Base-by-base conservation (phyloP, 2,888 invertebrate genomes). In the Oscheius sp. region DNA sequence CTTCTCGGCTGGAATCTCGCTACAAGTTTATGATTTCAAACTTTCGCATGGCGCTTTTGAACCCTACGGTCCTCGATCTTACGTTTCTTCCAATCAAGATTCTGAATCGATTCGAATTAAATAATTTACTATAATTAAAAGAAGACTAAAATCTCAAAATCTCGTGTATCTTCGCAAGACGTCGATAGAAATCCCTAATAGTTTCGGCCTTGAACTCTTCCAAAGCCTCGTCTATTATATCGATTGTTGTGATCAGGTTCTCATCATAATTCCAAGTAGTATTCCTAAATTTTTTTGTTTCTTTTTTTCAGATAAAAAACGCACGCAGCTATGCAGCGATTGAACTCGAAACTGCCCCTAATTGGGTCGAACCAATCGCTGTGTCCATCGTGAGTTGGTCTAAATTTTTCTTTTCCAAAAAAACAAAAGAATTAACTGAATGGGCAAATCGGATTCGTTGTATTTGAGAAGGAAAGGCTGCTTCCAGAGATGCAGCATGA, bases 401-500 rank as follows among this genome's bases (percentile, higher is more conserved):
- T 74, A 46, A 5, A 27, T 6, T 53, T 58, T 58, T 34, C 23
- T 34, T 33, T 34, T 34, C 4, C 3, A 29, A n/a, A 31, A 31
- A 55, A 17, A n/a, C 27, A 2, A 37, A 37, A 65, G n/a, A 25
- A 42, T 57, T 63, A 17, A 73, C 75, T 17, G 61, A 0, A 63
- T 55, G 2, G 29, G 66, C 34, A 33, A 23, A 31, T 23, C 15
- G 29, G 42, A 50, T 2, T 39, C n/a, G 17, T 65, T 70, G 2
- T 67, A 66, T 10, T 63, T 55, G 20, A 15, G 57, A 23, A 72
- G 45, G 48, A 71, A 70, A 1, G 61, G 39, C 6, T 42, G 57
- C 42, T 78, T 75, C 78, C 73, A 72, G 23, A 65, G 71, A 34
- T 78, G 78, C 3, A 78, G 50, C 71, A 78, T 75, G 53, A 78